Percentiles rank a stretch among this genome's conserved stretches.
Conservation (phyloP, 2,888 invertebrate genomes). For the Phyto melanocephala region DNA sequence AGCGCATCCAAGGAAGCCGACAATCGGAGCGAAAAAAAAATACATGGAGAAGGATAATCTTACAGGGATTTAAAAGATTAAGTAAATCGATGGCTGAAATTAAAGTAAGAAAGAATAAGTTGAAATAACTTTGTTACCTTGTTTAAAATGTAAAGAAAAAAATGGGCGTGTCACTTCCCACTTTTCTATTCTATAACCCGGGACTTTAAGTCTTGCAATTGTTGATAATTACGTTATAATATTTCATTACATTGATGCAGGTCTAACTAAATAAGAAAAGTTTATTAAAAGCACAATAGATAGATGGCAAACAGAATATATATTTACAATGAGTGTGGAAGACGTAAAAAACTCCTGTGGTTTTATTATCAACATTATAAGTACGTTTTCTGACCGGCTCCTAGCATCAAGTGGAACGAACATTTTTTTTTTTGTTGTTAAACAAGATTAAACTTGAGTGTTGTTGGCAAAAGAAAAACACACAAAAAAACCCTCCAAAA, state of each 20-base stretch:
- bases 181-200: no score
- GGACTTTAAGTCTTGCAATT: no score
- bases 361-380: slow-evolving; percentile 53
- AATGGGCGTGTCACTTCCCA: no score
- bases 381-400: slow-evolving; percentile 4
- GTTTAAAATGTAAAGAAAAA: no score
- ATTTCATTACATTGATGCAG: background rate
- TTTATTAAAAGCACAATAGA: slow-evolving; percentile 17
- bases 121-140: no score
- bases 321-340: slow-evolving; percentile 10
- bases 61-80: no score
- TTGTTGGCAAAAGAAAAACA: background rate
- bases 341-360: slow-evolving; percentile 45
- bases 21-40: no score
- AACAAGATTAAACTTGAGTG: slow-evolving; percentile 2
- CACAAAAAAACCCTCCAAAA: background rate
- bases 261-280: background rate
- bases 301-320: background rate
- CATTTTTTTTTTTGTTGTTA: background rate
- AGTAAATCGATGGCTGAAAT: no score
- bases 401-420: background rate
- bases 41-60: no score
- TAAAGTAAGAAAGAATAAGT: no score
- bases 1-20: no score
- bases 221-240: no score